These are phyloP conservation scores for Catagonus wagneri DNA, from an alignment of 2,113 vertebrate genomes.

Conservation along the genomic window DNA sequence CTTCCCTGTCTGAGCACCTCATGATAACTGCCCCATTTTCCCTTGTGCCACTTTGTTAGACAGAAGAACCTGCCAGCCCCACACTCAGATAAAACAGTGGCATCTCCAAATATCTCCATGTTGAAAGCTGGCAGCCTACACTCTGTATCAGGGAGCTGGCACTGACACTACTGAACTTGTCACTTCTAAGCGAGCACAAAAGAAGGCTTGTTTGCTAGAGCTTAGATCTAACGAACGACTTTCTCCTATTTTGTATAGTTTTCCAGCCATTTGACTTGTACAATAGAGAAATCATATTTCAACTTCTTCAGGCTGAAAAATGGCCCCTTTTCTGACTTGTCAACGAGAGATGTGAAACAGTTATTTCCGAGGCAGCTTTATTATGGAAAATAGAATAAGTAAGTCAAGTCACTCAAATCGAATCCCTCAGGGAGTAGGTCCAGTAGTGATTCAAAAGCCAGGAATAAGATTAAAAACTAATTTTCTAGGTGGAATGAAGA, in stretches of 20 bases:
- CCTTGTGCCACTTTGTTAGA: background rate
- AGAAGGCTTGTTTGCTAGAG: conserved; percentile 60
- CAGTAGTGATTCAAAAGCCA: conserved; percentile 52
- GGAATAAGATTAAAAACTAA: conserved; percentile 76
- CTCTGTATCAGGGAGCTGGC: background rate
- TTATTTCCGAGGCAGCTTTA: conserved; percentile 74
- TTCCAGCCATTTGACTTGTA: conserved; percentile 62
- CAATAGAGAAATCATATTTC: conserved; percentile 75
- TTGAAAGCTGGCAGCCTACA: background rate
- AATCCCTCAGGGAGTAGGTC: conserved; percentile 37
- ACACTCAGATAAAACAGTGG: background rate
- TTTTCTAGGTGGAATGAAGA: conserved; percentile 70
- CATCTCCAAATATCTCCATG: background rate
- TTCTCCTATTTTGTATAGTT: conserved; percentile 67
- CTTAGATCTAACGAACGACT: conserved; percentile 71
- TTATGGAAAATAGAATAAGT: conserved; percentile 76
- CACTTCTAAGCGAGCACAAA: conserved; percentile 62
- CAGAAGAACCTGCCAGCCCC: background rate
- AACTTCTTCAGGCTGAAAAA: conserved; percentile 74
- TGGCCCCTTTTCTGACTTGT: conserved; percentile 66
- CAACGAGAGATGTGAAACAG: conserved; percentile 66
- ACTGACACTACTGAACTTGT: conserved; percentile 19
- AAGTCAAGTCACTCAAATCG: conserved; percentile 71
- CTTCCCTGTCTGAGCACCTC: background rate
- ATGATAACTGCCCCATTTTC: background rate